Evolutionary conservation across 2,888 invertebrate species (phyloP).

Genomic region (Lagria hirta): DNA sequence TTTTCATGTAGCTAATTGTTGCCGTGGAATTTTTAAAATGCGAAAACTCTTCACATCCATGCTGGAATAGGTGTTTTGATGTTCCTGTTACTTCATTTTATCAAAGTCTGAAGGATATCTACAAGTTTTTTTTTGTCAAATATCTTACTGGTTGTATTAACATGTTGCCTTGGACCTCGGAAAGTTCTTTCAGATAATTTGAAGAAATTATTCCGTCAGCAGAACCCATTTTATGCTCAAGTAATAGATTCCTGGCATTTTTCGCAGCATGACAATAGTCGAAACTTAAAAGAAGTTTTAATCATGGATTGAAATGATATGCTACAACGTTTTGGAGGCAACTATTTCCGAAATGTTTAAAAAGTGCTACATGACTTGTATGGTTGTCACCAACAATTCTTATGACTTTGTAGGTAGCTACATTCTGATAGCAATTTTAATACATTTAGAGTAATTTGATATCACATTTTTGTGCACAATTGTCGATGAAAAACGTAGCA

Average conservation of each 20-base stretch:
- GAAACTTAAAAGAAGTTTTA: conserved; percentile 2
- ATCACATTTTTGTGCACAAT: not conserved
- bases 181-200: conserved; percentile 1
- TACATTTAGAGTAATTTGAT: not conserved
- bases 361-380: not conserved
- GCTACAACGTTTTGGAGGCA: not conserved
- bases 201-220: conserved; percentile 1
- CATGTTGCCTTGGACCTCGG: not conserved
- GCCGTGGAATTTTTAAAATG: not conserved
- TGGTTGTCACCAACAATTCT: conserved; percentile 4
- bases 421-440: conserved; percentile 1
- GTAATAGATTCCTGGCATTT: conserved; percentile 1
- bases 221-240: conserved; percentile 2
- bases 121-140: not conserved
- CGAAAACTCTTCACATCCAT: not conserved
- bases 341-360: conserved; percentile 3
- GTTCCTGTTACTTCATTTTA: conserved; percentile 1
- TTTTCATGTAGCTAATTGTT: not conserved
- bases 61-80: not conserved
- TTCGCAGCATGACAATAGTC: conserved; percentile 1
- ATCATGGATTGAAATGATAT: conserved; percentile 1
- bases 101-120: conserved; percentile 1
- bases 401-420: not conserved
- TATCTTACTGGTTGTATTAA: conserved; percentile 2
- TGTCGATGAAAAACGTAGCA: not conserved